These are phyloP conservation scores for Corythoichthys haematopterus DNA, from an alignment of 2,113 vertebrate genomes.

Conservation along the genomic window DNA sequence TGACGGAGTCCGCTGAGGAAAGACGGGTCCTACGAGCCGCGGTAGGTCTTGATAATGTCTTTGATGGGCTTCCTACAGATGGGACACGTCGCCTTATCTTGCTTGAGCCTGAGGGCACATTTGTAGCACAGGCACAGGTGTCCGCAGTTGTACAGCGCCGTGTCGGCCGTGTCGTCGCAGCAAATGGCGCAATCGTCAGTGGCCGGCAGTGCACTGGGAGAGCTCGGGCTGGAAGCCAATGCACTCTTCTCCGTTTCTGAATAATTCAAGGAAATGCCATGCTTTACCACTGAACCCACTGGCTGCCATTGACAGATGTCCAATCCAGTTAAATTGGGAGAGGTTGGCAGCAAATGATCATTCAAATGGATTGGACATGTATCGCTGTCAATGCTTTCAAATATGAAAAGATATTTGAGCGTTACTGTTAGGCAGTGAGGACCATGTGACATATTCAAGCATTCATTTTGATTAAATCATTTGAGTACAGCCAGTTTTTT, in stretches of 20 bases:
- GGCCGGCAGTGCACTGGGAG: constrained; percentile 77
- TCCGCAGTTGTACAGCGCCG: constrained; percentile 89
- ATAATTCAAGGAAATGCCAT: not conserved
- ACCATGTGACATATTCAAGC: too few species aligned
- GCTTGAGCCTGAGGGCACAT: constrained; percentile 88
- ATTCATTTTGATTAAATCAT: too few species aligned
- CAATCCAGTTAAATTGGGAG: too few species aligned
- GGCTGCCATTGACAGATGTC: too few species aligned
- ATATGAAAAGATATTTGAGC: too few species aligned
- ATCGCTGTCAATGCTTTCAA: too few species aligned
- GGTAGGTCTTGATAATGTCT: constrained; percentile 92
- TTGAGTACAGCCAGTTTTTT: too few species aligned
- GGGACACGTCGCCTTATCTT: constrained; percentile 87
- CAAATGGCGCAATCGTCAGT: constrained; percentile 90
- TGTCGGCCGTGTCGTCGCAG: constrained; percentile 87
- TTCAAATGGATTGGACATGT: too few species aligned
- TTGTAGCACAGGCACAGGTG: constrained; percentile 93
- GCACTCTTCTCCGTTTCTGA: constrained; percentile 80
- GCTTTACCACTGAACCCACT: not conserved
- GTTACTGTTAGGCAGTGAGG: too few species aligned
- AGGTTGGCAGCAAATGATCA: too few species aligned
- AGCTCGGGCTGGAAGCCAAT: constrained; percentile 76
- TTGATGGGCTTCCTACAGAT: constrained; percentile 89
- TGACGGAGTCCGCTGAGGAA: not conserved
- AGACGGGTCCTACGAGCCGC: constrained; percentile 63